Evolutionary conservation across 2,797 vertebrate genomes (phyloP), one percentile per base, ranked within the genome.

Genomic region (Bryconaethiops microstoma): DNA sequence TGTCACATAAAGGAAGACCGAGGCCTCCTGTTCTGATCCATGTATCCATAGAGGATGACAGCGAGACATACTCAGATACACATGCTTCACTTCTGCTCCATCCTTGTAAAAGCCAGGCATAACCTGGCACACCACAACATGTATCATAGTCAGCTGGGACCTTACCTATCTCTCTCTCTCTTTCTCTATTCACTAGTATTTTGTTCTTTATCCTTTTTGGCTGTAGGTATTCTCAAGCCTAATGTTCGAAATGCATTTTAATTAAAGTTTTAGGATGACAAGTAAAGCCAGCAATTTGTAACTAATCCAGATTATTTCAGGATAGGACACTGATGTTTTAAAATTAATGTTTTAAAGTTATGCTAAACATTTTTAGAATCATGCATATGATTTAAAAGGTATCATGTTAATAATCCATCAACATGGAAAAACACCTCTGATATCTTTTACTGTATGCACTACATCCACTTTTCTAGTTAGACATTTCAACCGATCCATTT

Each of bases 1-100:
- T 57, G 64, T 87, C 88, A 91, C 89, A 79, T 79, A 70, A 84
- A 86, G 85, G 78, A 65, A 83, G 35, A 88, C 64, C 19, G 79
- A 85, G 81, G 79, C 82, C 88, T 83, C 83, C 81, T 77, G 50
- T 52, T 39, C 76, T 78, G 78, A 69, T 83, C 78, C 77, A 82
- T 68, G 62, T 52, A 74, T 73, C 78, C 69, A 82, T 62, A 40
- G 65, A 40, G 52, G 29, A 67, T 64, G 80, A 69, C 68, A 79
- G 42, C 25, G 68, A 74, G 70, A 74, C 17, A 74, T 52, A 74
- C 68, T 74, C 21, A 23, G 76, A 81, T 50, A 67, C 63, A 86
- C 48, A 82, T 76, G 67, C 60, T 76, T 80, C 48, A 76, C 21
- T 74, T 65, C 64, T 62, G 5, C 68, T 55, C 25, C 16, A 55